Percentiles rank a stretch among this genome's conserved stretches.
Evolutionary conservation across 2,113 vertebrate genomes (phyloP).

Genomic region (Balaeniceps rex): DNA sequence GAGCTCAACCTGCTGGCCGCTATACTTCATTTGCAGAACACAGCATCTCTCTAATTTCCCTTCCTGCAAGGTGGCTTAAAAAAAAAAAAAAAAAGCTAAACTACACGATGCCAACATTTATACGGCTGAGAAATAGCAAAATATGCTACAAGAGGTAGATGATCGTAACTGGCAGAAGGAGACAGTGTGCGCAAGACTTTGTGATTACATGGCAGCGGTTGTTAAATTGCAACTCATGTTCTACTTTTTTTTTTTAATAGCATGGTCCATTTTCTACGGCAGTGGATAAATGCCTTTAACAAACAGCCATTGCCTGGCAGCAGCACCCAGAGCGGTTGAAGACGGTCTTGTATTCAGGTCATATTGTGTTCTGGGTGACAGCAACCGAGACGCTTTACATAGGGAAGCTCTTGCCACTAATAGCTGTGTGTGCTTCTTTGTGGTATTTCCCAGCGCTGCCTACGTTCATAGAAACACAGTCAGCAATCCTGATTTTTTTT

Average conservation of each 20-base stretch:
- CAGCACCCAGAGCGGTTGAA: not conserved
- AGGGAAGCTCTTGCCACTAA: not conserved
- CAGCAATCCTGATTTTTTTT: not conserved
- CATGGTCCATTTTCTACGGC: not conserved
- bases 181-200: not conserved
- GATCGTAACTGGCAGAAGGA: not conserved
- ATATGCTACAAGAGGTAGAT: rapidly evolving
- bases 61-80: not conserved
- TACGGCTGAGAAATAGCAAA: not conserved
- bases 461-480: not conserved
- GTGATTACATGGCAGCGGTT: not conserved
- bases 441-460: not conserved
- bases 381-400: not conserved
- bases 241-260: not conserved
- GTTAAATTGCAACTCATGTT: not conserved
- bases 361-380: not conserved
- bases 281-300: not conserved
- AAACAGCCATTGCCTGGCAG: not conserved
- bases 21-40: not conserved
- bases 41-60: not conserved
- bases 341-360: not conserved
- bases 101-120: rapidly evolving
- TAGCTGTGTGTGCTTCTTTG: not conserved
- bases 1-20: not conserved
- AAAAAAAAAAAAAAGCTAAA: not conserved